These are phyloP conservation scores for Antheraea mylitta DNA, from an alignment of 1,140 invertebrate species.

Conservation along the genomic window DNA sequence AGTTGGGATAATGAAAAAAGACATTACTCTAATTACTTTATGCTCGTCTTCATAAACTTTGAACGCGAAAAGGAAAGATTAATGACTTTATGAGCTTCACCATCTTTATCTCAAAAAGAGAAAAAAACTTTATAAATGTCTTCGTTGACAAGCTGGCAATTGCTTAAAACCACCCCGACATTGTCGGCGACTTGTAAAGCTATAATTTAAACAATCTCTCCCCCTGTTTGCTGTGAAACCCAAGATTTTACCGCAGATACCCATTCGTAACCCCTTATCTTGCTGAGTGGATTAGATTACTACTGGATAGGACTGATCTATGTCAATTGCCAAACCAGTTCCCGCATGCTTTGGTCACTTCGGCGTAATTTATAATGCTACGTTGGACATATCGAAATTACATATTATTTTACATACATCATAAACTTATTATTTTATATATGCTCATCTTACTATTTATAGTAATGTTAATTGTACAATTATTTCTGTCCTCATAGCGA, in stretches of 20 bases:
- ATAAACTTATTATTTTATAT: too few relatives aligned
- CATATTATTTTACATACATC: too few relatives aligned
- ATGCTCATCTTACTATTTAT: too few relatives aligned
- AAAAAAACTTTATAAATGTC: slow-evolving; percentile 56
- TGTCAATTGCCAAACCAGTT: too few relatives aligned
- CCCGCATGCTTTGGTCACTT: too few relatives aligned
- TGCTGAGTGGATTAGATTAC: slow-evolving; percentile 8
- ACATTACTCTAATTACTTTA: neutral
- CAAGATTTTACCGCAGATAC: slow-evolving; percentile 52
- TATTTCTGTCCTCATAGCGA: too few relatives aligned
- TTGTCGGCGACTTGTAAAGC: slow-evolving; percentile 38
- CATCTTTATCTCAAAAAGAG: neutral
- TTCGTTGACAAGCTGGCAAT: slow-evolving; percentile 51
- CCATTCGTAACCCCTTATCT: slow-evolving; percentile 42
- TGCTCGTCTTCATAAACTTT: neutral
- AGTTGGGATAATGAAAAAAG: too few relatives aligned
- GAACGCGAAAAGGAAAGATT: slow-evolving; percentile 11
- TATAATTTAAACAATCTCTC: slow-evolving; percentile 64
- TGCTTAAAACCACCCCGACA: slow-evolving; percentile 29
- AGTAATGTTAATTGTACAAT: too few relatives aligned
- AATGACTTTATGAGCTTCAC: slow-evolving; percentile 27
- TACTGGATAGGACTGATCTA: neutral
- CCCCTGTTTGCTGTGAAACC: slow-evolving; percentile 55
- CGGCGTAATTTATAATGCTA: too few relatives aligned
- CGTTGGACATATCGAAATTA: too few relatives aligned